These are phyloP conservation scores for Chaetorhynchus papuensis DNA, from an alignment of 2,113 vertebrate genomes.

Conservation along the genomic window DNA sequence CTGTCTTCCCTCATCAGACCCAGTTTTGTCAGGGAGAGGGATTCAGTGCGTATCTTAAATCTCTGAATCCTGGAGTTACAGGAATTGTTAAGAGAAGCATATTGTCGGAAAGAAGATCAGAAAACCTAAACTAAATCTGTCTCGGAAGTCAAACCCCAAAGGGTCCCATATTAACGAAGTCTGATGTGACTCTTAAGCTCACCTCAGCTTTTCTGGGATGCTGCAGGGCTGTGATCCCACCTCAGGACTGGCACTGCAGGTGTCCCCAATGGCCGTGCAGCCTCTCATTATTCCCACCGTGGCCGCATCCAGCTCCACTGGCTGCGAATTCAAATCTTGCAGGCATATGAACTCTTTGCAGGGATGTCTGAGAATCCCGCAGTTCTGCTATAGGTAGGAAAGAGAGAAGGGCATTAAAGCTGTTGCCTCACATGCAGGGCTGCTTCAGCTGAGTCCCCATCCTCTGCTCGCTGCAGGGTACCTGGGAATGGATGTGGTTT, in stretches of 20 bases:
- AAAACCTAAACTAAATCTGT: neutral
- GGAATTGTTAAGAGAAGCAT: neutral
- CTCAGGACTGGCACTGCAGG: neutral
- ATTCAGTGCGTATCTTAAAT: neutral
- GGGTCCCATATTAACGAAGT: accelerated
- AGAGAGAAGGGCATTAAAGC: neutral
- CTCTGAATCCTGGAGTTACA: neutral
- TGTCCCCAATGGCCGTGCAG: accelerated
- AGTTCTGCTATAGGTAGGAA: neutral
- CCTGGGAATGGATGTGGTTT: neutral
- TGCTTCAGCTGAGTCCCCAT: neutral
- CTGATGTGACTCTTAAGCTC: neutral
- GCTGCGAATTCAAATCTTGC: neutral
- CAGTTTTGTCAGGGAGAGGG: neutral
- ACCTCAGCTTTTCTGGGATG: neutral
- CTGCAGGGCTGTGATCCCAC: neutral
- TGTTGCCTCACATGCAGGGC: neutral
- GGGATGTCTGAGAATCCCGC: neutral
- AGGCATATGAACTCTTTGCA: accelerated
- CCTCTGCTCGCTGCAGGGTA: neutral
- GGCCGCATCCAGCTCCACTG: neutral
- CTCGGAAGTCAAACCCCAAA: neutral
- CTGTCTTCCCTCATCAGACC: neutral
- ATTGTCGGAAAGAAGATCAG: neutral
- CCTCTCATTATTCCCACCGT: accelerated